Percentiles rank a stretch among this genome's conserved stretches.
Evolutionary conservation across 2,888 invertebrate species (phyloP).

Genomic region (Brachynemurus nebulosus): DNA sequence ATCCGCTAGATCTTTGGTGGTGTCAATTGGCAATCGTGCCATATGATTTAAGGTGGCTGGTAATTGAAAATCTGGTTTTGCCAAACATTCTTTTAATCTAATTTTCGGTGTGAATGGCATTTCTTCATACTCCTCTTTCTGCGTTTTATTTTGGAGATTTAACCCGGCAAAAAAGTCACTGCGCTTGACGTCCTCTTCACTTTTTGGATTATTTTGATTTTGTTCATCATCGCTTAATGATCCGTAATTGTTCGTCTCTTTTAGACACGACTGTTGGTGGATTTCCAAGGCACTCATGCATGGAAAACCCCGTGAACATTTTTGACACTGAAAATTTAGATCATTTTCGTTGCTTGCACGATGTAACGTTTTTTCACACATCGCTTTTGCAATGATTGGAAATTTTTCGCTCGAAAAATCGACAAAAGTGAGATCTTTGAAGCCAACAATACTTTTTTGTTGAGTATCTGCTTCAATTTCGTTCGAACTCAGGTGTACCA

Average conservation of each 20-base stretch:
- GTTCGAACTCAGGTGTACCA: constrained; percentile 34
- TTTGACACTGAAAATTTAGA: constrained; percentile 52
- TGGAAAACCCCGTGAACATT: constrained; percentile 58
- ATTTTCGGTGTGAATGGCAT: constrained; percentile 6
- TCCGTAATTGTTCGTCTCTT: constrained; percentile 16
- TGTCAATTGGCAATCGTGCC: constrained; percentile 32
- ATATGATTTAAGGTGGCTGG: too few species aligned
- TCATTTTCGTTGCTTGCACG: constrained; percentile 39
- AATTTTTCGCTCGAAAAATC: constrained; percentile 71
- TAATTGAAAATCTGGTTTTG: neutral
- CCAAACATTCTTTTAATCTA: constrained; percentile 4
- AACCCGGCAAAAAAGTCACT: constrained; percentile 72
- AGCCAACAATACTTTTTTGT: constrained; percentile 44
- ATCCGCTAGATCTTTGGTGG: constrained; percentile 66
- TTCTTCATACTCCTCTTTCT: neutral
- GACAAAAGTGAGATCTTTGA: constrained; percentile 59
- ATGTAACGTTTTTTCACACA: constrained; percentile 54
- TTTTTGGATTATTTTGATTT: constrained; percentile 18
- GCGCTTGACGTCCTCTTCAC: constrained; percentile 46
- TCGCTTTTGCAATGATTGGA: constrained; percentile 58
- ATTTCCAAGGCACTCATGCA: constrained; percentile 51
- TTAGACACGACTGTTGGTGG: constrained; percentile 43
- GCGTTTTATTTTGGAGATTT: constrained; percentile 53
- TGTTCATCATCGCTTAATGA: constrained; percentile 15
- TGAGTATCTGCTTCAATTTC: constrained; percentile 19